Evolutionary conservation across 2,113 vertebrate species (phyloP).

Genomic region (Equus quagga): DNA sequence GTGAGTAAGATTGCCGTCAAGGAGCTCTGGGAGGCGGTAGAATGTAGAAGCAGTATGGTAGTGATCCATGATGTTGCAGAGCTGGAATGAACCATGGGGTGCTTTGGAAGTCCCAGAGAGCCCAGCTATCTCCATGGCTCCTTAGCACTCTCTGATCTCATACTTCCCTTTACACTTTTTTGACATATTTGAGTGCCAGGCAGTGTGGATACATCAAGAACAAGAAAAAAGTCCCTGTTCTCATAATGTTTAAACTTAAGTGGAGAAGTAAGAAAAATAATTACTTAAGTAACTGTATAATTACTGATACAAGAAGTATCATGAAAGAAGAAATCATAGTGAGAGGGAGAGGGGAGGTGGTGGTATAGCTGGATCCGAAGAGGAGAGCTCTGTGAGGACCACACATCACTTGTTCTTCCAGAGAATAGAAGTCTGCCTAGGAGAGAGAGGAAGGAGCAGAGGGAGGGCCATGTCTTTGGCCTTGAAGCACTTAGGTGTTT

Average conservation of each 20-base stretch:
- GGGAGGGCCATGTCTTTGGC: neutral
- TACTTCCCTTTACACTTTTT: neutral
- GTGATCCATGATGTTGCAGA: neutral
- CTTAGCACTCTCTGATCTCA: neutral
- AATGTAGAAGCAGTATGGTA: neutral
- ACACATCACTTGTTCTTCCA: neutral
- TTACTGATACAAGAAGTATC: neutral
- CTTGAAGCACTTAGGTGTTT: neutral
- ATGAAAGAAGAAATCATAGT: neutral
- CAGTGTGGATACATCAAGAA: neutral
- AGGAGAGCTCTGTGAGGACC: neutral
- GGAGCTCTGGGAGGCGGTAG: neutral
- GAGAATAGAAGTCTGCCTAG: neutral
- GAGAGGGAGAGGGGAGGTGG: neutral
- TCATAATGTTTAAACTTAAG: slow-evolving; percentile 1
- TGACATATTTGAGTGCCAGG: neutral
- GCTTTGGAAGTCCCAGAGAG: neutral
- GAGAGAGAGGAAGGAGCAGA: neutral
- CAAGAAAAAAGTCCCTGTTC: neutral
- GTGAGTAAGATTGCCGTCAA: neutral
- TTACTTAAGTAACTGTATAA: neutral
- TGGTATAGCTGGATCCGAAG: neutral
- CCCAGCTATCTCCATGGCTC: neutral
- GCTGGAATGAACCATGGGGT: neutral
- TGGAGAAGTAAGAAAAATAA: slow-evolving; percentile 39